Base-by-base conservation (phyloP, 2,888 invertebrate genomes). In the Chromoteleia sp. region DNA sequence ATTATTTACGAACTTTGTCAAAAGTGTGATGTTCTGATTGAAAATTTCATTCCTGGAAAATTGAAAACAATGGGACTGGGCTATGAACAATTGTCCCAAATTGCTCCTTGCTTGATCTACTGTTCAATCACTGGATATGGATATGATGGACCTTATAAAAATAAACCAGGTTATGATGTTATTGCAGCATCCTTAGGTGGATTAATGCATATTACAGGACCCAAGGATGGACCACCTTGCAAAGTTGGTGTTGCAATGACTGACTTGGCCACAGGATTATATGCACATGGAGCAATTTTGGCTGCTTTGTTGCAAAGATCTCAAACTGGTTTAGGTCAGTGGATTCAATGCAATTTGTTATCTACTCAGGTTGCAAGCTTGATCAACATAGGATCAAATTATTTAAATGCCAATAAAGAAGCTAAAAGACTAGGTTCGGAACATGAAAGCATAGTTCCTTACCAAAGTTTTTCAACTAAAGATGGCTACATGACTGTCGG, bases 101-200 rank as follows among this genome's bases (percentile, higher is more conserved):
- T 96, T 1, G 95, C 97, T 45, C 97, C 98, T 0, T 93, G 94
- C 65, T 93, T 99, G 14, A 95, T 99, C 81, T 99, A 98, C 91
- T 98, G 98, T 92, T 98, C 98, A 0, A 94, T 99, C 59, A 97
- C 97, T 59, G 99, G 99, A 0, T 99, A 97, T 91, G 99, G 99
- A 0, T 93, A 95, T 0, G 93, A 93, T 21, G 99, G 99, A 0
- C 98, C 98, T 0, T 98, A 98, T 92, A 93, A 94, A 1, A 93
- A 94, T 17, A 95, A 96, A 85, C 97, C 98, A n/a, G 99, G 99
- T 85, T 99, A 98, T 92, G 99, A 99, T 92, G 97, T 98, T 0
- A 97, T 99, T 84, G 98, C 98, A 0, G 96, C 98, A 10, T 98
- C 98, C 0, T 93, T 98, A 86, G 98, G 98, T 2, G 99, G 99